A percentile compares a stretch with the other conserved stretches of the same genome.
Conservation (phyloP, 2,113 vertebrate genomes). For the Numida meleagris region DNA sequence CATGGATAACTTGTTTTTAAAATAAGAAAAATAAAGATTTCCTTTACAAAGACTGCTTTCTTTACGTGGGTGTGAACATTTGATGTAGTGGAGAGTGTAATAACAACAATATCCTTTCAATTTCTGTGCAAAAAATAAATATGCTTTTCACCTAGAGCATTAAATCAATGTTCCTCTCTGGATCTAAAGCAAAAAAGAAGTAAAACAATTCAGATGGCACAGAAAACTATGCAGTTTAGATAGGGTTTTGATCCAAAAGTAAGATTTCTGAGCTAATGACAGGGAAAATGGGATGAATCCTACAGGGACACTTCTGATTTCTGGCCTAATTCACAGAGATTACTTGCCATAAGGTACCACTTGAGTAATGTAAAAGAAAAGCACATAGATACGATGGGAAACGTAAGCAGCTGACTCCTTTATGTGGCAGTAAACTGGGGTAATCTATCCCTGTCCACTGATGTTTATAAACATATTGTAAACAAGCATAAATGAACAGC, state of each 20-base stretch:
- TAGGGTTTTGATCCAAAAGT: not conserved
- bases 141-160: not conserved
- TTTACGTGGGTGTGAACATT: not conserved
- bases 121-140: not conserved
- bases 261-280: not conserved
- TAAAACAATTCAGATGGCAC: not conserved
- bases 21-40: not conserved
- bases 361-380: slow-evolving; percentile 49
- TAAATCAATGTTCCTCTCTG: not conserved
- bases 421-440: slow-evolving; percentile 26
- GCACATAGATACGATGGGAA: slow-evolving; percentile 32
- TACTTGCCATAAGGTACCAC: slow-evolving; percentile 46
- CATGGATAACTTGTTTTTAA: not conserved
- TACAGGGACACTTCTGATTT: slow-evolving; percentile 6
- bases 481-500: slow-evolving; percentile 76
- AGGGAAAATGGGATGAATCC: not conserved
- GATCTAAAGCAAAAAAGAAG: not conserved
- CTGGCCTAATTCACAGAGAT: slow-evolving; percentile 35
- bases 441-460: slow-evolving; percentile 73
- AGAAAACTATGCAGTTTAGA: not conserved
- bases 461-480: slow-evolving; percentile 80
- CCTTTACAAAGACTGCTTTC: not conserved
- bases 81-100: rapidly evolving
- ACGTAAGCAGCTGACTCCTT: slow-evolving; percentile 40
- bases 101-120: not conserved